These are phyloP conservation scores for Heliocidaris tuberculata DNA, from an alignment of 35 echinoderm and acorn worm genomes.

Conservation along the genomic window DNA sequence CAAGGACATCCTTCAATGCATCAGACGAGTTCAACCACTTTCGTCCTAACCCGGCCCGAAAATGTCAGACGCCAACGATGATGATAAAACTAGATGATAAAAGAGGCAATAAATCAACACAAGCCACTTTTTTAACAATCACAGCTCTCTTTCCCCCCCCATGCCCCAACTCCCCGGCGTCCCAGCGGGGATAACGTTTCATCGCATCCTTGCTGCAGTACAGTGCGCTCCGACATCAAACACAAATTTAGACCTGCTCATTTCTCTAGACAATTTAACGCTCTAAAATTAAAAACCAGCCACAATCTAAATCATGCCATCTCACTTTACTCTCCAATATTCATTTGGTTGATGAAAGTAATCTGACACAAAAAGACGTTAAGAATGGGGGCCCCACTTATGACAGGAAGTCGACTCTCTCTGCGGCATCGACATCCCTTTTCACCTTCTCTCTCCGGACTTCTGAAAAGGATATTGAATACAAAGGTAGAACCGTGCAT, in stretches of 20 bases:
- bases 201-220: background rate
- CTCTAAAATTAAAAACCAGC: background rate
- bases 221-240: background rate
- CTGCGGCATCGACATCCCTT: background rate
- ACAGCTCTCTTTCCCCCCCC: background rate
- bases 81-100: slow-evolving; percentile 13
- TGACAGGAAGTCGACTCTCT: background rate
- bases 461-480: background rate
- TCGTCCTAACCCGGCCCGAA: background rate
- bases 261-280: slow-evolving; percentile 11
- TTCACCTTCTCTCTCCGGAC: background rate
- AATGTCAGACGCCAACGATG: slow-evolving; percentile 14
- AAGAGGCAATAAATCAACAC: slow-evolving; percentile 11
- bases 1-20: background rate
- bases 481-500: background rate
- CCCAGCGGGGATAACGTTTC: background rate
- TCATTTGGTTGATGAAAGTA: slow-evolving; percentile 1
- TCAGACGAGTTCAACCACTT: background rate
- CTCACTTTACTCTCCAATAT: background rate
- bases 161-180: background rate
- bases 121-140: slow-evolving; percentile 13
- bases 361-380: background rate
- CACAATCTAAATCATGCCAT: background rate
- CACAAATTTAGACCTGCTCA: background rate
- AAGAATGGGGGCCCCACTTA: slow-evolving; percentile 15